Evolutionary conservation across 2,797 vertebrate genomes (phyloP).

Genomic region (Diglossa cyanea): DNA sequence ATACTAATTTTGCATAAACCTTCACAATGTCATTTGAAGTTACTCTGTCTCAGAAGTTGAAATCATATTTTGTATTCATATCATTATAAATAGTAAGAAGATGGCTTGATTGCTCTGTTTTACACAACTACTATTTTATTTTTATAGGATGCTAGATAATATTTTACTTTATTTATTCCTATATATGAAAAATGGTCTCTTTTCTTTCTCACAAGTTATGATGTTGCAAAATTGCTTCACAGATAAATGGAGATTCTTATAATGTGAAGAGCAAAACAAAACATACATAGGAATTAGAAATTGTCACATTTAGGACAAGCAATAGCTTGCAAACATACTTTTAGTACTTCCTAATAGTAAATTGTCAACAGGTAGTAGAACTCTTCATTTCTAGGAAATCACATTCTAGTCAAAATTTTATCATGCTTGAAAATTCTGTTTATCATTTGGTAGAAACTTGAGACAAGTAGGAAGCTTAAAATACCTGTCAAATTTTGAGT

Average conservation of each 20-base stretch:
- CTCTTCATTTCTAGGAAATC: background rate
- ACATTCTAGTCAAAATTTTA: background rate
- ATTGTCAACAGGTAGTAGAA: background rate
- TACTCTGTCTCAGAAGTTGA: background rate
- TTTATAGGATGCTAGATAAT: background rate
- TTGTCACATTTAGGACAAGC: background rate
- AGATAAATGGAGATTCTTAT: background rate
- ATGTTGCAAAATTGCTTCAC: background rate
- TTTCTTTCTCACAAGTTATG: background rate
- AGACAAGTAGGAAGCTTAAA: background rate
- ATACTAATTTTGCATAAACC: background rate
- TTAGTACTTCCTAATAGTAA: background rate
- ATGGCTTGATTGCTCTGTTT: background rate
- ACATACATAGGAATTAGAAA: background rate
- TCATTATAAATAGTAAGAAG: background rate
- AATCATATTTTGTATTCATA: background rate
- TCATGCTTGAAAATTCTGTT: background rate
- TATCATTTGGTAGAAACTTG: background rate
- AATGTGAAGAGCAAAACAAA: background rate
- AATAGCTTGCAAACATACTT: background rate
- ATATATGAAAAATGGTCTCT: background rate
- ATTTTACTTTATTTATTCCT: background rate
- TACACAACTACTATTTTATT: background rate
- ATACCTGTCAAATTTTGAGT: background rate
- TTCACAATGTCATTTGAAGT: background rate